Evolutionary conservation across 1,140 invertebrate species (phyloP).

Genomic region (Drosophila kanapiae): DNA sequence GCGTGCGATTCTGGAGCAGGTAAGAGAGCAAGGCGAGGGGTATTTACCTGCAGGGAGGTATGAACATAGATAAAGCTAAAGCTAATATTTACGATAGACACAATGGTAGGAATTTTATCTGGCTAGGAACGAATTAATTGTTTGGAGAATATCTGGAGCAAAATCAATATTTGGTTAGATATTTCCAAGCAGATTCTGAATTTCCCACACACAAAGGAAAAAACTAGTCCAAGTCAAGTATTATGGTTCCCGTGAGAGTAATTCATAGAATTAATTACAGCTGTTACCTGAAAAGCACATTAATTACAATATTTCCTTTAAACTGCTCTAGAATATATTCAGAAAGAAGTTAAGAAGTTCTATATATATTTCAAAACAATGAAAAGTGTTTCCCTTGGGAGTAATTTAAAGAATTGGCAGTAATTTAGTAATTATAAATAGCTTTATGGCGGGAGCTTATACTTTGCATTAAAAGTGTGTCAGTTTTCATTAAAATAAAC

Average conservation of each 20-base stretch:
- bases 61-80: neutral
- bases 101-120: neutral
- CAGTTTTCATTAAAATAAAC: neutral
- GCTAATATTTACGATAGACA: neutral
- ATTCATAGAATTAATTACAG: conserved; percentile 1
- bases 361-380: neutral
- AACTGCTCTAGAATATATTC: neutral
- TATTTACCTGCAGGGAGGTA: neutral
- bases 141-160: neutral
- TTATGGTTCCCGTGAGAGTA: neutral
- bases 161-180: conserved; percentile 3
- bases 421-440: neutral
- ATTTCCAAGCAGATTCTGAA: neutral
- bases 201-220: neutral
- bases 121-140: neutral
- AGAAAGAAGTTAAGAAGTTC: neutral
- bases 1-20: conserved; percentile 72
- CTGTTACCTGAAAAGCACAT: neutral
- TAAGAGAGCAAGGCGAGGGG: conserved; percentile 24
- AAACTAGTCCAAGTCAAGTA: neutral
- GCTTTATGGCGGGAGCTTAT: neutral
- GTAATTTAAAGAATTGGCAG: neutral
- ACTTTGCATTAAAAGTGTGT: neutral
- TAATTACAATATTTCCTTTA: neutral
- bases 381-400: neutral